Evolutionary conservation across 2,113 vertebrate genomes (phyloP), one percentile per base, ranked within the genome.

Genomic region (Rutilus rutilus): DNA sequence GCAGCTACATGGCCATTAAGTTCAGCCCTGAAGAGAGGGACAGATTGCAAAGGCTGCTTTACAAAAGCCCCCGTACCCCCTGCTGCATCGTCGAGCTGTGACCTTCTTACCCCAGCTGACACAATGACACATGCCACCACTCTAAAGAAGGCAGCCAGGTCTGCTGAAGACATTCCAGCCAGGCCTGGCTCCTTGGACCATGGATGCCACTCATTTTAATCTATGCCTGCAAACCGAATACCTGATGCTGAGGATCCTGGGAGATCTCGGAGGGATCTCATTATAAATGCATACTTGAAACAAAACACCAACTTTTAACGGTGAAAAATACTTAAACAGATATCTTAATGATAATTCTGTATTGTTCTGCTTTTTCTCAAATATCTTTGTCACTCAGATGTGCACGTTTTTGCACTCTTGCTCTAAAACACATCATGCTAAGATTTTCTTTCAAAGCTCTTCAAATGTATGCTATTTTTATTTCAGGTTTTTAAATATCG

Each of bases 101-200:
- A 79, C 84, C 59, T 75, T 59, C n/a, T 45, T 57, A 17, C 78
- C 78, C 79, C 82, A 73, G 30, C 54, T 86, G 80, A 67, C 57
- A 57, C 69, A 69, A 36, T 64, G 33, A 67, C 67, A 85, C 83
- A 88, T 85, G 54, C 86, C 84, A 87, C 36, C 75, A 85, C 85
- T 73, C 39, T 23, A 80, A 77, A 77, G 10, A 21, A 54, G 7
- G 23, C 47, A 50, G 45, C 62, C 80, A 42, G 19, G 59, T 42
- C 77, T 62, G 54, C 77, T 60, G 39, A 80, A 80, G 54, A 69
- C 84, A 86, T 79, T 80, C 76, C 84, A 80, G 19, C 23, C 69
- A 52, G 11, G 12, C 25, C 36, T 74, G 39, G 36, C 77, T 79
- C 25, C 33, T 27, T 57, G 17, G 33, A 59, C 50, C 33, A 71